Conservation (phyloP, 2,113 vertebrate species). For the Vanacampus margaritifer region DNA sequence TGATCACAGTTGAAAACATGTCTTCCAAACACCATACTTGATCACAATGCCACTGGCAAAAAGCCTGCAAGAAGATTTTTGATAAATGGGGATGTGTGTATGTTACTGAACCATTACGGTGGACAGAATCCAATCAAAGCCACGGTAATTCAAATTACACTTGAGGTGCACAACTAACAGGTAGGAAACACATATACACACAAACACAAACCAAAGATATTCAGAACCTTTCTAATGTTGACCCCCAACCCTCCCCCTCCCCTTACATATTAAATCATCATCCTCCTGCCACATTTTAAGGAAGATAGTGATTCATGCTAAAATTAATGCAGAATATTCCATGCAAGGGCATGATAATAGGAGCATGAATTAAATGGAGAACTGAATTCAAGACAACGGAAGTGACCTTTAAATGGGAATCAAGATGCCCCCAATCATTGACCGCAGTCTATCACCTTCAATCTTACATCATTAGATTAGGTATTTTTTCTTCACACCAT, state of each 20-base stretch:
- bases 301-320: not conserved
- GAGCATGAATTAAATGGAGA: not conserved
- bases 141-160: conserved; percentile 64
- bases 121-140: conserved; percentile 63
- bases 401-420: conserved; percentile 9
- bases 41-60: conserved; percentile 39
- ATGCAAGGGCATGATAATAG: not conserved
- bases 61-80: conserved; percentile 38
- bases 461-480: conserved; percentile 11
- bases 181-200: conserved; percentile 10
- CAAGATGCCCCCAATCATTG: not conserved
- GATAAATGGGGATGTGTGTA: conserved; percentile 27
- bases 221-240: not conserved
- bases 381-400: not conserved
- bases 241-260: no score
- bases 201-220: conserved; percentile 7
- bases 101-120: conserved; percentile 39
- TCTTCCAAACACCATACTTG: conserved; percentile 13
- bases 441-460: conserved; percentile 9
- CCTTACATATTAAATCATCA: not conserved
- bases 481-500: conserved; percentile 2
- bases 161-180: conserved; percentile 37
- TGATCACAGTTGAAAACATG: conserved; percentile 5
- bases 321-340: not conserved
- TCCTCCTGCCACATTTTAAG: not conserved